Conservation (phyloP, 2,888 invertebrate genomes). For the Pterostichus niger region DNA sequence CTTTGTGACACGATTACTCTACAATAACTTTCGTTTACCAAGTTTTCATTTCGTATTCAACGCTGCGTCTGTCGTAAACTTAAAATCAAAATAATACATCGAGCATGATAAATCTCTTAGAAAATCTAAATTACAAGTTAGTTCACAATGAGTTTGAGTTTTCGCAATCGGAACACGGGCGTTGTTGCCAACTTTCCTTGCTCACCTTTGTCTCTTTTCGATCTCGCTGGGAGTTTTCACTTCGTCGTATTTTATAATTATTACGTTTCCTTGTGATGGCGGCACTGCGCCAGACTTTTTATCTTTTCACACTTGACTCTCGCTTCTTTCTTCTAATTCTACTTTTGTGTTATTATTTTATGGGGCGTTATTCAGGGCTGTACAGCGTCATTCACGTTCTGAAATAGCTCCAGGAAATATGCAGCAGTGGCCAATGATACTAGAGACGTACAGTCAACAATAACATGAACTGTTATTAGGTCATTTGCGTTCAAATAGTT, state of each 20-base stretch:
- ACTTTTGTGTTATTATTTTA: slow-evolving; percentile 46
- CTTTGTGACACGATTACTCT: background rate
- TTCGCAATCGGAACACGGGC: slow-evolving; percentile 6
- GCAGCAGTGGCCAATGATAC: too few species aligned
- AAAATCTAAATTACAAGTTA: slow-evolving; percentile 38
- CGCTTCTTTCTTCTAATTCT: slow-evolving; percentile 34
- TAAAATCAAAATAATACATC: slow-evolving; percentile 47
- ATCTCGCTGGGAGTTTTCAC: background rate
- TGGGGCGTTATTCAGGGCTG: slow-evolving; percentile 2
- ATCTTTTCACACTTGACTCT: slow-evolving; percentile 13
- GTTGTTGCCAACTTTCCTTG: background rate
- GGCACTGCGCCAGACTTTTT: background rate
- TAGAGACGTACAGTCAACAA: too few species aligned
- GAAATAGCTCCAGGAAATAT: too few species aligned
- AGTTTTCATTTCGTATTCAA: background rate
- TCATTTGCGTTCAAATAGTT: too few species aligned
- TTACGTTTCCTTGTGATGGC: slow-evolving; percentile 16
- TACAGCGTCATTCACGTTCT: too few species aligned
- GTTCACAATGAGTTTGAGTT: slow-evolving; percentile 24
- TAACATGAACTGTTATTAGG: too few species aligned
- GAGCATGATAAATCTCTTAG: slow-evolving; percentile 35
- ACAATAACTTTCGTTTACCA: slow-evolving; percentile 1
- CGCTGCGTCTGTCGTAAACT: background rate
- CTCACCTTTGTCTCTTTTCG: background rate
- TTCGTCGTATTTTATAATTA: background rate